Percentiles rank a stretch among this genome's conserved stretches.
These are phyloP conservation scores for Heptascelio sp. DNA, from an alignment of 2,888 invertebrate genomes.

Conservation along the genomic window DNA sequence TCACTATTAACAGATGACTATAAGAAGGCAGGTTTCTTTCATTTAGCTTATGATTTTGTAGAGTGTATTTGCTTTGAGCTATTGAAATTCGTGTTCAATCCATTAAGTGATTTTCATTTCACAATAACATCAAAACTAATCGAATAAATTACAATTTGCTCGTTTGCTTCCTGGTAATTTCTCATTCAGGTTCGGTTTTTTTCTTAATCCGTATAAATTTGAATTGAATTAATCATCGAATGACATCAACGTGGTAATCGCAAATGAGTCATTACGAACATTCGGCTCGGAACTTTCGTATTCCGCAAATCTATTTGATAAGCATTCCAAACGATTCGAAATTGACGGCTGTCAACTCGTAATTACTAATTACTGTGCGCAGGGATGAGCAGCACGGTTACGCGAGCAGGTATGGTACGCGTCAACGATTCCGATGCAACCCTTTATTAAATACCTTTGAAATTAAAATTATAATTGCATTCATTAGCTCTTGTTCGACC, in stretches of 20 bases:
- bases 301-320: conserved; percentile 67
- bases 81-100: background rate
- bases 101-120: background rate
- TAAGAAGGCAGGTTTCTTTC: no score
- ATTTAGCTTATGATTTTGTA: no score
- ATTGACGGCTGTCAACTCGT: conserved; percentile 79
- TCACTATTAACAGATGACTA: no score
- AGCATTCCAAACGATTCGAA: conserved; percentile 72
- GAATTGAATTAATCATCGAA: conserved; percentile 59
- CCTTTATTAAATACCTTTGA: conserved; percentile 85
- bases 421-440: conserved; percentile 77
- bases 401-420: conserved; percentile 66
- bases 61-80: no score
- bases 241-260: conserved; percentile 53
- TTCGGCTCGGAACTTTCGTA: conserved; percentile 49
- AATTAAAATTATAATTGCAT: conserved; percentile 85
- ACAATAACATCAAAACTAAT: conserved; percentile 18
- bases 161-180: conserved; percentile 29
- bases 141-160: conserved; percentile 19
- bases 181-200: conserved; percentile 9
- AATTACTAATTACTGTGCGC: conserved; percentile 83
- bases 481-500: conserved; percentile 79
- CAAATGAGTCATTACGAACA: conserved; percentile 59
- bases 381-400: conserved; percentile 68
- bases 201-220: conserved; percentile 41